Percentiles rank a stretch among this genome's conserved stretches.
These are phyloP conservation scores for Mimumesa dahlbomi DNA, from an alignment of 2,888 invertebrate genomes.

Conservation along the genomic window DNA sequence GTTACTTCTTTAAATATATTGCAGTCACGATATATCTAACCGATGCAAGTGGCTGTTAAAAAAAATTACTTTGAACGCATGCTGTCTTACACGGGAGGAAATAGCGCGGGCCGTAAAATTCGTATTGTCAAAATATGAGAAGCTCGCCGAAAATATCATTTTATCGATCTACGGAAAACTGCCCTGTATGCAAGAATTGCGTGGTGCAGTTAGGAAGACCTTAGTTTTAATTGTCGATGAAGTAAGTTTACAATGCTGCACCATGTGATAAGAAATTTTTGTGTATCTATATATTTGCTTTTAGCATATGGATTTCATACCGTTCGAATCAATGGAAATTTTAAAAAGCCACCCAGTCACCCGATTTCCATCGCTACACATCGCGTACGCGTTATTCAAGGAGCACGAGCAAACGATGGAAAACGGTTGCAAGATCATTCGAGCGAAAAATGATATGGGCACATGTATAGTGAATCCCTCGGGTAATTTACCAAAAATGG, in stretches of 20 bases:
- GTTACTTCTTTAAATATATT: slow-evolving; percentile 19
- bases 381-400: slow-evolving; percentile 84
- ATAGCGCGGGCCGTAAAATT: slow-evolving; percentile 78
- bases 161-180: slow-evolving; percentile 72
- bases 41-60: slow-evolving; percentile 78
- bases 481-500: slow-evolving; percentile 84
- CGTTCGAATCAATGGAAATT: slow-evolving; percentile 89
- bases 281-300: slow-evolving; percentile 49
- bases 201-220: slow-evolving; percentile 82
- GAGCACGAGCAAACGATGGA: slow-evolving; percentile 83
- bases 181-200: slow-evolving; percentile 68
- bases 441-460: slow-evolving; percentile 81
- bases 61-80: slow-evolving; percentile 78
- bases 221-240: slow-evolving; percentile 87
- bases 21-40: slow-evolving; percentile 63
- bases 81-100: slow-evolving; percentile 77
- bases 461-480: slow-evolving; percentile 84
- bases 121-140: slow-evolving; percentile 74
- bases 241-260: slow-evolving; percentile 77
- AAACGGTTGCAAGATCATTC: slow-evolving; percentile 83
- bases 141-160: slow-evolving; percentile 72
- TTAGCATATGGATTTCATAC: slow-evolving; percentile 87
- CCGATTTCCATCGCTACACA: slow-evolving; percentile 88
- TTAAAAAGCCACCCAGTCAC: slow-evolving; percentile 86
- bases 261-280: no score